phyloP scores from a whole-genome alignment of 2,113 vertebrate species.

The Indicator maculatus region DNA sequence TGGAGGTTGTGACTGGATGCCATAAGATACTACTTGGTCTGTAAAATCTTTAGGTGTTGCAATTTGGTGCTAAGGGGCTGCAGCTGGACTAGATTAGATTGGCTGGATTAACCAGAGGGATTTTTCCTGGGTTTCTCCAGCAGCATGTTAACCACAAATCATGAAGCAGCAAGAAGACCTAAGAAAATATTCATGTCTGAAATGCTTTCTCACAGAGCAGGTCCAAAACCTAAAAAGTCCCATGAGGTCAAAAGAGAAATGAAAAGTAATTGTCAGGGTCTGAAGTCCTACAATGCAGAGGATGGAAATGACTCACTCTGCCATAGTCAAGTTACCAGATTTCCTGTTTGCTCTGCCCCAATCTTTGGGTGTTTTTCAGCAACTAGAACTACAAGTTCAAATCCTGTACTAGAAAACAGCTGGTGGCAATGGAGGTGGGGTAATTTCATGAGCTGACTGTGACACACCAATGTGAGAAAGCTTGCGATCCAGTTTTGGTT shows the following conservation, averaged over 20 bases:
- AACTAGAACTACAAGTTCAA: slow-evolving; percentile 1
- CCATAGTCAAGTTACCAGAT: not conserved
- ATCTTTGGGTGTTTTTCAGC: slow-evolving; percentile 18
- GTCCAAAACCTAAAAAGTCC: slow-evolving; percentile 28
- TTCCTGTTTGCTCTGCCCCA: slow-evolving; percentile 16
- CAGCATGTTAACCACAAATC: slow-evolving; percentile 20
- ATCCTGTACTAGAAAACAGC: not conserved
- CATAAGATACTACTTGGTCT: not conserved
- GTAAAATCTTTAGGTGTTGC: not conserved
- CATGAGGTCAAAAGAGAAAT: slow-evolving; percentile 29
- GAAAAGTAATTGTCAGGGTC: not conserved
- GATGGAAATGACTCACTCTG: slow-evolving; percentile 31
- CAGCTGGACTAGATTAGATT: slow-evolving; percentile 19
- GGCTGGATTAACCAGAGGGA: not conserved
- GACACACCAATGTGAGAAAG: not conserved
- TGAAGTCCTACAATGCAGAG: not conserved
- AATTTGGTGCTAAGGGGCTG: not conserved
- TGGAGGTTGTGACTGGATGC: not conserved
- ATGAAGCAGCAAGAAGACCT: slow-evolving; percentile 13
- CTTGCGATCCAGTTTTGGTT: not conserved
- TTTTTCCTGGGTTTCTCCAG: slow-evolving; percentile 34
- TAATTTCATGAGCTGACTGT: not conserved
- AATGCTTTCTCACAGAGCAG: not conserved
- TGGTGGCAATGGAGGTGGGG: not conserved
- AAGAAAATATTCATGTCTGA: not conserved